These are phyloP conservation scores for Onychostoma macrolepis DNA, from an alignment of 2,113 vertebrate genomes.

Conservation along the genomic window DNA sequence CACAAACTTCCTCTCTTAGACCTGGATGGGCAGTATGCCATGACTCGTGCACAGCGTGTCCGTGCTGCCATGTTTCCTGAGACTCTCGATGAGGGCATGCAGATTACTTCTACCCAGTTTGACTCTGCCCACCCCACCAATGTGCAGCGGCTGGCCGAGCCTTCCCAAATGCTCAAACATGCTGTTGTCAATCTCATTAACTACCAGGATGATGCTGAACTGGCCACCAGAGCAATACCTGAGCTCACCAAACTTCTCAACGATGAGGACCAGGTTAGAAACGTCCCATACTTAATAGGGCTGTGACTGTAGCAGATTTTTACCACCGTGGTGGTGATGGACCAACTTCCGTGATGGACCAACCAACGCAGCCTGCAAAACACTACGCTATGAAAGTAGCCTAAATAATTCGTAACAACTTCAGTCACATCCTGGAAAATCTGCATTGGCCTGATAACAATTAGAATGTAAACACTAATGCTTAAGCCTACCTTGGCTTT, in stretches of 20 bases:
- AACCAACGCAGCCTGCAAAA: too few species aligned
- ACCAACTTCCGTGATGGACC: too few species aligned
- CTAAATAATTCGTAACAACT: too few species aligned
- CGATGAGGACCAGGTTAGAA: constrained; percentile 93
- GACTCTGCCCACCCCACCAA: constrained; percentile 95
- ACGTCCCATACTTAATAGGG: neutral
- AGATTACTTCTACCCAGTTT: constrained; percentile 93
- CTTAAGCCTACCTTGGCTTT: too few species aligned
- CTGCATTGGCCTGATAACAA: too few species aligned
- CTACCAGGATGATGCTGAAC: constrained; percentile 97
- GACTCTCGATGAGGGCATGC: constrained; percentile 95
- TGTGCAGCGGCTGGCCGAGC: constrained; percentile 94
- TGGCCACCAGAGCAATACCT: constrained; percentile 96
- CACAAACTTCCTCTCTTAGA: constrained; percentile 71
- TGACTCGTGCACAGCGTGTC: constrained; percentile 96
- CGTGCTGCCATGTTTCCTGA: constrained; percentile 98
- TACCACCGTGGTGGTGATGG: too few species aligned
- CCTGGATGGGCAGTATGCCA: constrained; percentile 96
- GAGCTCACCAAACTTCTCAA: constrained; percentile 98
- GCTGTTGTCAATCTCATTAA: constrained; percentile 99
- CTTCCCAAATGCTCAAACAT: constrained; percentile 98
- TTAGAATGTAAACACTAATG: too few species aligned
- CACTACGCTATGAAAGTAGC: too few species aligned
- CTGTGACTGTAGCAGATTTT: too few species aligned
- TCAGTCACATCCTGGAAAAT: too few species aligned